Conservation (phyloP, 35 echinoderm and acorn worm genomes). For the Ptychodera flava region DNA sequence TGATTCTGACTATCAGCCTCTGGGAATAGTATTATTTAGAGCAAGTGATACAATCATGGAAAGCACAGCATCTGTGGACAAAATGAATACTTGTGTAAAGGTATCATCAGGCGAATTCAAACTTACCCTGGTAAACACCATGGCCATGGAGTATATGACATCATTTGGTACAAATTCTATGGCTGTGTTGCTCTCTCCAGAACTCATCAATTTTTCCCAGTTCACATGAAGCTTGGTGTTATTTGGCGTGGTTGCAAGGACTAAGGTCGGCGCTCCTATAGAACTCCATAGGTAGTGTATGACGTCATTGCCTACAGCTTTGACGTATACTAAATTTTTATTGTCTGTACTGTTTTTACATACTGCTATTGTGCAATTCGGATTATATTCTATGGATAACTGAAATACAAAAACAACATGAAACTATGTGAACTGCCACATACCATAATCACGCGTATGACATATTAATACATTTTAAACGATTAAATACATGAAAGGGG, state of each 20-base stretch:
- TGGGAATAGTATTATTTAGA: no score
- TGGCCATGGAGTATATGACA: slow-evolving; percentile 33
- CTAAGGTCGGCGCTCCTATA: slow-evolving; percentile 38
- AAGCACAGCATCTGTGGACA: no score
- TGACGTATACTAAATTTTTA: slow-evolving; percentile 47
- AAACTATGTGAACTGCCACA: no score
- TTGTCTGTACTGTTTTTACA: neutral
- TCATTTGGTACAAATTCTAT: slow-evolving; percentile 15
- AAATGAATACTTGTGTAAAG: no score
- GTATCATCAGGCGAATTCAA: no score
- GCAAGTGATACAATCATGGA: no score
- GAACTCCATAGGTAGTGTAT: slow-evolving; percentile 67
- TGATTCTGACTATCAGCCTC: no score
- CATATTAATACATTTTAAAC: no score
- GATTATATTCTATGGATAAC: neutral
- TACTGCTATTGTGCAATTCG: neutral
- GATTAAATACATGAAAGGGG: no score
- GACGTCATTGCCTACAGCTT: slow-evolving; percentile 34
- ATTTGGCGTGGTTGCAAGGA: slow-evolving; percentile 31
- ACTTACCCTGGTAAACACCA: slow-evolving; percentile 51
- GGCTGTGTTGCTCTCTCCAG: slow-evolving; percentile 4
- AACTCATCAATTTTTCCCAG: slow-evolving; percentile 28
- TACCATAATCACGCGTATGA: no score
- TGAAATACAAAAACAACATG: no score
- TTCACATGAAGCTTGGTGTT: slow-evolving; percentile 28